A percentile compares a stretch with the other conserved stretches of the same genome.
Conservation (phyloP, 2,797 vertebrate genomes). For the Leucoraja ocellata region DNA sequence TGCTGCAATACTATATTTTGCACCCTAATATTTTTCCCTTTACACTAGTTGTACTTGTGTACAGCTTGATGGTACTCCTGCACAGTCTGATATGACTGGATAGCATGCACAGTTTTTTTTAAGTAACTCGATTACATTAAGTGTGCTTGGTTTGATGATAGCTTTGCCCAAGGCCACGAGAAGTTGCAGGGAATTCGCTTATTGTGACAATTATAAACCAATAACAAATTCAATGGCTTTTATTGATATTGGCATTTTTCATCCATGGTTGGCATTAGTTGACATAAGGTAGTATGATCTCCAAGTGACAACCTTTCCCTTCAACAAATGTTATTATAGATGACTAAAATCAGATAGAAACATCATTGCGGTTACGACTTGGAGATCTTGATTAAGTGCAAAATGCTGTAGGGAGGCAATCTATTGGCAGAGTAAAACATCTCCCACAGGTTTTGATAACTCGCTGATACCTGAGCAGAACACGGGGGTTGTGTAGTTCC, state of each 20-base stretch:
- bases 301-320: not conserved
- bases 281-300: not conserved
- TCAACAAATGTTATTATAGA: not conserved
- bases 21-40: too few relatives aligned
- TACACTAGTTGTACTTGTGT: too few relatives aligned
- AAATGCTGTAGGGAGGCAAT: not conserved
- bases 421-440: not conserved
- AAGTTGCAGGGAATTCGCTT: too few relatives aligned
- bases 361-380: not conserved
- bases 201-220: too few relatives aligned
- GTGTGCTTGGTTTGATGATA: too few relatives aligned
- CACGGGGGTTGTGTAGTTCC: not conserved
- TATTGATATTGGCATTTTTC: not conserved
- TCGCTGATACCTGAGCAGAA: not conserved
- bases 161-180: too few relatives aligned
- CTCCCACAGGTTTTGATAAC: too few relatives aligned
- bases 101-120: too few relatives aligned
- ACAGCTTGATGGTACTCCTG: too few relatives aligned
- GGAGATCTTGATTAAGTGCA: not conserved
- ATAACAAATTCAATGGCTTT: not conserved
- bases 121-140: too few relatives aligned
- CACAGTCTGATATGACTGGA: too few relatives aligned
- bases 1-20: too few relatives aligned
- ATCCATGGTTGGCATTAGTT: not conserved
- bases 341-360: not conserved